These are phyloP conservation scores for Ridgeia piscesae DNA, from an alignment of 1,140 invertebrate genomes.

Conservation along the genomic window DNA sequence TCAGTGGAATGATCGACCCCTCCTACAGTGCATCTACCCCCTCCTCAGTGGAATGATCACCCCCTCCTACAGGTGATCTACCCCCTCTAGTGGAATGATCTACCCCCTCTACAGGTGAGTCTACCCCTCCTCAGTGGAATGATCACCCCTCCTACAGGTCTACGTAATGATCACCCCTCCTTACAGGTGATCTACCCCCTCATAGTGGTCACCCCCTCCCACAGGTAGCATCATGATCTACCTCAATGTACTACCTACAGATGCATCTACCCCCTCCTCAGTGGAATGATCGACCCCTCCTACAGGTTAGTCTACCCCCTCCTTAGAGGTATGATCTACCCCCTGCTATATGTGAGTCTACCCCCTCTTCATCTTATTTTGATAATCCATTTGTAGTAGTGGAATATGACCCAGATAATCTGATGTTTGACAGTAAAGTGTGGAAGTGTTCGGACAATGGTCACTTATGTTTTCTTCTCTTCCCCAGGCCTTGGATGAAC, in stretches of 20 bases:
- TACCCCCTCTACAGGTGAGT: too few species aligned
- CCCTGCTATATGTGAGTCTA: neutral
- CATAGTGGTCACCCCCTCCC: too few species aligned
- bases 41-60: conserved; percentile 90
- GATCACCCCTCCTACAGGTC: too few species aligned
- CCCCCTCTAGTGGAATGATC: too few species aligned
- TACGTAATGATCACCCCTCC: conserved; percentile 61
- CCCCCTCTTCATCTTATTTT: neutral
- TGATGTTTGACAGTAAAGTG: neutral
- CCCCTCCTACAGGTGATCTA: conserved; percentile 71
- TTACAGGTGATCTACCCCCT: too few species aligned
- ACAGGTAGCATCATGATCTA: too few species aligned
- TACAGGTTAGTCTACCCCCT: conserved; percentile 61
- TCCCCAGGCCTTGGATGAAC: conserved; percentile 91
- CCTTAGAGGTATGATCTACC: too few species aligned
- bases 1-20: conserved; percentile 95
- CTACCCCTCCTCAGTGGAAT: too few species aligned
- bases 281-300: conserved; percentile 92
- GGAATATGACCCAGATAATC: neutral
- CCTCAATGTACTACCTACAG: too few species aligned
- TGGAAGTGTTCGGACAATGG: neutral
- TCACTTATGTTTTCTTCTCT: neutral
- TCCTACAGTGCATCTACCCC: conserved; percentile 76
- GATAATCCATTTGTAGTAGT: neutral
- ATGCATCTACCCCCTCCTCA: conserved; percentile 79